Evolutionary conservation across 2,797 vertebrate genomes (phyloP), one percentile per base, ranked within the genome.

Genomic region (Xenopus petersii): DNA sequence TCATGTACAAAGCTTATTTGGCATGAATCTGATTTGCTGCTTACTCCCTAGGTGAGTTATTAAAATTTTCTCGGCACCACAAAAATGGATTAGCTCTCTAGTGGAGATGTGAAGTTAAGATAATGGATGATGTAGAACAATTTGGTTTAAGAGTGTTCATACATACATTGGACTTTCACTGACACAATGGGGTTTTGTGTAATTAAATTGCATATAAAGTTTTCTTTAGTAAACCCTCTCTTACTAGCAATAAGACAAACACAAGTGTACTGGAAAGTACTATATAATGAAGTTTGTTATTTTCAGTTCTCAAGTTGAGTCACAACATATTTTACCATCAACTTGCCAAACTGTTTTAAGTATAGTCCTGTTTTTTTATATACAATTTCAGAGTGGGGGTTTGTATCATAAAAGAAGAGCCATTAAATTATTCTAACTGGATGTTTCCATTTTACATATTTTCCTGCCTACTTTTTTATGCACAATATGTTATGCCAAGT

Each of bases 1-100:
- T 70, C 6, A 64, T 17, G n/a, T 36, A 33, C 17, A 56, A 58
- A 12, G 46, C 24, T 60, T 30, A 47, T 74, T 10, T 60, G 26
- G 26, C 10, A 48, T 15, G 64, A 47, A 74, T 26, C 42, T 33
- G 10, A 70, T 4, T 7, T 49, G 7, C 13, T 58, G 33, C 33
- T 56, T 48, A 71, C 26, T 70, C 67, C 74, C 62, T 9, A 36
- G 74, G 30, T 13, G 15, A n/a, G 51, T 64, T 70, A 47, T 70
- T 70, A 75, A 8, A 46, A 70, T 15, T 64, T 64, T 56, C 42
- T 58, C 10, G 1, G 46, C 24, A 60, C 54, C 11, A 67, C 24
- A 67, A 17, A 74, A 58, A 75, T 64, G 51, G 67, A 75, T 75
- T 70, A 64, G 46, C 36, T 64, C 24, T 64, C 16, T 47, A 58